These are phyloP conservation scores for Sminthurinus aureus DNA, from an alignment of 2,888 invertebrate genomes.

Conservation along the genomic window DNA sequence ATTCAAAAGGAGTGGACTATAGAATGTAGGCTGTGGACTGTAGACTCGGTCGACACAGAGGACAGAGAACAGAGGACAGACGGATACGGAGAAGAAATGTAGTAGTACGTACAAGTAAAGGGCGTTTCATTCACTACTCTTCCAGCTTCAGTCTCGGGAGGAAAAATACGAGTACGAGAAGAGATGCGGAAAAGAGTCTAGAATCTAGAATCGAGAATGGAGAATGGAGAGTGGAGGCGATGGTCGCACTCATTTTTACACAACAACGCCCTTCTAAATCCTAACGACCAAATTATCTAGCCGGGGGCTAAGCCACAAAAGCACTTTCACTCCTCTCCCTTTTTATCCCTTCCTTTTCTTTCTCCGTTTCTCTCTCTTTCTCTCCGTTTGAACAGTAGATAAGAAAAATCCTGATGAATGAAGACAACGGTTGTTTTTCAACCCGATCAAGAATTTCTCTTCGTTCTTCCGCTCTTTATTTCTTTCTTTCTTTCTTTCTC, in stretches of 20 bases:
- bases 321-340: conserved; percentile 56
- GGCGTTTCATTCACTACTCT: conserved; percentile 55
- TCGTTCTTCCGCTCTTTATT: not conserved
- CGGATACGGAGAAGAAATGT: conserved; percentile 47
- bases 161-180: conserved; percentile 18
- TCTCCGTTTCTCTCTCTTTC: conserved; percentile 50
- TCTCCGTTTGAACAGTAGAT: conserved; percentile 58
- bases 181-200: too few species aligned
- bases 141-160: not conserved
- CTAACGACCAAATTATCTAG: conserved; percentile 62
- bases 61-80: conserved; percentile 33
- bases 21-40: too few species aligned
- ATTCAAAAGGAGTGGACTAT: conserved; percentile 6
- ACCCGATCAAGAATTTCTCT: conserved; percentile 43
- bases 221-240: not conserved
- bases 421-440: conserved; percentile 62
- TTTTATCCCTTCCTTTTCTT: conserved; percentile 21
- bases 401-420: conserved; percentile 62
- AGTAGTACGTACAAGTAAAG: conserved; percentile 57
- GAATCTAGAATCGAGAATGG: not conserved
- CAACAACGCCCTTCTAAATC: conserved; percentile 60
- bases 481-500: conserved; percentile 2
- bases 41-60: too few species aligned
- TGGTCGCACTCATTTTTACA: conserved; percentile 58
- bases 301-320: conserved; percentile 60